Evolutionary conservation across 2,888 invertebrate genomes (phyloP).

Genomic region (Drosophila subquinaria): DNA sequence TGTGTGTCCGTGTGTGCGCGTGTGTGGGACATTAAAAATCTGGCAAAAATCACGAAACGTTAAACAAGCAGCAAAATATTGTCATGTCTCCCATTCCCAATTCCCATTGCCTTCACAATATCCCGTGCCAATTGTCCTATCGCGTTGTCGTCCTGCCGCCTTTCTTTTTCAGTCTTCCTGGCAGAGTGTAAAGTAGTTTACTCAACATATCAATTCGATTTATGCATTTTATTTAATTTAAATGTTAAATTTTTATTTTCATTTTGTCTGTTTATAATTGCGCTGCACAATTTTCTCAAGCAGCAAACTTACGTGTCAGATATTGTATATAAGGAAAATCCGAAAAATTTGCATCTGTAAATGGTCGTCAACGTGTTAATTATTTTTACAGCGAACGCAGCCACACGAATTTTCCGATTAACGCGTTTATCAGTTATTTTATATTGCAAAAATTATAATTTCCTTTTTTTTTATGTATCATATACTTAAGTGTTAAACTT

Average conservation of each 20-base stretch:
- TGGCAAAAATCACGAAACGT: conserved; percentile 80
- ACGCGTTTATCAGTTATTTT: conserved; percentile 20
- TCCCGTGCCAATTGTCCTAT: conserved; percentile 28
- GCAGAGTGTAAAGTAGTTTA: conserved; percentile 61
- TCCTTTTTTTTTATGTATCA: conserved; percentile 3
- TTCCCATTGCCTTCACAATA: not conserved
- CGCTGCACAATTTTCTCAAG: conserved; percentile 18
- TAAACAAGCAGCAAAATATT: conserved; percentile 78
- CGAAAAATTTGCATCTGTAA: conserved; percentile 88
- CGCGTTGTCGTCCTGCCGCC: conserved; percentile 24
- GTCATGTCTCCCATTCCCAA: conserved; percentile 64
- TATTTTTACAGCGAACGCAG: conserved; percentile 25
- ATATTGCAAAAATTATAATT: conserved; percentile 7
- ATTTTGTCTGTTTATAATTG: not conserved
- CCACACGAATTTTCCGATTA: conserved; percentile 36
- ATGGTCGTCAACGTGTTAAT: conserved; percentile 64
- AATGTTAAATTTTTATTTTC: conserved; percentile 46
- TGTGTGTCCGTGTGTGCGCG: conserved; percentile 6
- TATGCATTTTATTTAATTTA: conserved; percentile 67
- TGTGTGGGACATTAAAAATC: conserved; percentile 69
- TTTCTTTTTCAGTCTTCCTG: conserved; percentile 9
- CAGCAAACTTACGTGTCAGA: conserved; percentile 88
- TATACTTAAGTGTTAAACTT: not conserved
- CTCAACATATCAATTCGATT: conserved; percentile 77
- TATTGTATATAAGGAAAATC: conserved; percentile 89